Evolutionary conservation across 1,140 invertebrate genomes (phyloP), one percentile per base, ranked within the genome.

Genomic region (Euwallacea similis): DNA sequence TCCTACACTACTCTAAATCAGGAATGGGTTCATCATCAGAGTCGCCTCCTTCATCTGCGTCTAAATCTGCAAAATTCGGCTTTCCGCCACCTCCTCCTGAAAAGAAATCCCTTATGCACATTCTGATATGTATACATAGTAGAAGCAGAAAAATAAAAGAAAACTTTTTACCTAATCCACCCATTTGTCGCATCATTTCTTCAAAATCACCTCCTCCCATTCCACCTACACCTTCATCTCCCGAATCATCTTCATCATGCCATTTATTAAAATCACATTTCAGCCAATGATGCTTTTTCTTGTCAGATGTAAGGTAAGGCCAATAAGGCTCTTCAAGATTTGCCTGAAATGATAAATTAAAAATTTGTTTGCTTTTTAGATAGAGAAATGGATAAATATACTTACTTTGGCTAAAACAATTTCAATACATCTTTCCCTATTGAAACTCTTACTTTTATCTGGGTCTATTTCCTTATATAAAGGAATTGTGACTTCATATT

Each of bases 191-290:
- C 79, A 82, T 81, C 80, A 82, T 82, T 72, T 82, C 80, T 54
- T 80, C 79, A 69, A 82, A 79, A 76, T 81, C 80, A 43, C 77
- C 78, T 42, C 76, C 78, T 43, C 79, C 79, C 77, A 80, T 80
- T 43, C 79, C 79, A 42, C 79, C 79, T 10, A 79, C 53, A 66
- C 81, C 80, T 74, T 81, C 81, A 76, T 82, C 81, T 6, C 77
- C 81, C 33, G 79, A 81, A 58, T 81, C 81, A 75, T 82, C 94
- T 83, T 98, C 96, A 86, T 98, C 96, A 81, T 92, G 92, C 96
- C 96, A 98, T 83, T 96, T 95, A 76, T 94, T 92, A 81, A 98
- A 99, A 81, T 99, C 97, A 74, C 95, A 92, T 84, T 97, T 98
- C 64, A 99, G 86, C 95, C 96, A 99, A 81, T 98, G 96, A 75